Conservation (phyloP, 2,888 invertebrate species). For the Matsumyia berberina region DNA sequence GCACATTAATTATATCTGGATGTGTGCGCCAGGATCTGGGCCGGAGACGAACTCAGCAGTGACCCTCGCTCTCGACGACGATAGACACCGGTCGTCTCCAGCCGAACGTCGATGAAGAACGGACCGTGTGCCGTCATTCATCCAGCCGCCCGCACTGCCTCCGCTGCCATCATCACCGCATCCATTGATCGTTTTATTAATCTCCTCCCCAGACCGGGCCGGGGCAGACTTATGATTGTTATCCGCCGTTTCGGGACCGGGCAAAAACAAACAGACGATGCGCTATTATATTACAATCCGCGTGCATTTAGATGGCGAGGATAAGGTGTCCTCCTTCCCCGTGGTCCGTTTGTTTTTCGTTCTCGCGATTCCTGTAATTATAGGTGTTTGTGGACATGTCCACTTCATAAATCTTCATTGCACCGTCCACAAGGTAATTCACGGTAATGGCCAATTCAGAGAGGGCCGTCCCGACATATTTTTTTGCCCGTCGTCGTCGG, state of each 20-base stretch:
- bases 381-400: conserved; percentile 76
- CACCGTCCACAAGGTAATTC: conserved; percentile 71
- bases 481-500: neutral
- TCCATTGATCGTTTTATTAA: conserved; percentile 75
- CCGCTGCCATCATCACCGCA: conserved; percentile 48
- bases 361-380: conserved; percentile 71
- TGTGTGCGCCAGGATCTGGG: conserved; percentile 73
- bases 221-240: conserved; percentile 55
- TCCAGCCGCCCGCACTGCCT: conserved; percentile 3
- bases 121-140: conserved; percentile 42
- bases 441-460: conserved; percentile 70
- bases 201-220: conserved; percentile 48
- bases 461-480: conserved; percentile 57
- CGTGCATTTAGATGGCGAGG: conserved; percentile 70
- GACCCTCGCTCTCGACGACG: conserved; percentile 46
- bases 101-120: conserved; percentile 54
- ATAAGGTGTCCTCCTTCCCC: conserved; percentile 54
- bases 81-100: conserved; percentile 49
- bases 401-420: conserved; percentile 77
- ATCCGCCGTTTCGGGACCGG: conserved; percentile 56
- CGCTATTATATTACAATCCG: conserved; percentile 75
- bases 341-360: conserved; percentile 17
- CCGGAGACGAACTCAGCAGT: conserved; percentile 58
- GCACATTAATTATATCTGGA: conserved; percentile 78
- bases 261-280: conserved; percentile 72